Conservation (phyloP, 1,140 invertebrate species). For the Oscheius sp. region DNA sequence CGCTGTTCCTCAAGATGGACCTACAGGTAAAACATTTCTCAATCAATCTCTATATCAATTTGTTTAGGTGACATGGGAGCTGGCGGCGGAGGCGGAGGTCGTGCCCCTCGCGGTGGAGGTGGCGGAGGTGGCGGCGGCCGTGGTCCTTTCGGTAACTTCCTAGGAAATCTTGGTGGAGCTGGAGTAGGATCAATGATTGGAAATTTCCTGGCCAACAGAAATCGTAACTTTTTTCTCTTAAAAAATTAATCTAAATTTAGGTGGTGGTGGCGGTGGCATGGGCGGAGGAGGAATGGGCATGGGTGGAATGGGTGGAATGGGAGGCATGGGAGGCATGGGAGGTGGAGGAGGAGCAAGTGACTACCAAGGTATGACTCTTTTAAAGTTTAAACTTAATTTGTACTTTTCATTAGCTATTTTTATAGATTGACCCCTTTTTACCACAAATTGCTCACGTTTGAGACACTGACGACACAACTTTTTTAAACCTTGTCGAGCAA, state of each 20-base stretch:
- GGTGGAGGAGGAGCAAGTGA: slow-evolving; percentile 13
- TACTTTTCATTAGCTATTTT: not conserved
- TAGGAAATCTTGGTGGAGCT: slow-evolving; percentile 32
- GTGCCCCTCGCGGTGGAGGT: slow-evolving; percentile 20
- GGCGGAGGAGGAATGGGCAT: slow-evolving; percentile 25
- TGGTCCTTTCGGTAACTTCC: slow-evolving; percentile 28
- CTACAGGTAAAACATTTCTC: not conserved
- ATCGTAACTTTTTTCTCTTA: no score
- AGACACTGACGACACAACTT: no score
- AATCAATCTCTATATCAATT: not conserved
- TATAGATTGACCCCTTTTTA: not conserved
- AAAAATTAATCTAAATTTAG: no score
- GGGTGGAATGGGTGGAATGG: not conserved
- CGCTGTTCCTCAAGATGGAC: not conserved
- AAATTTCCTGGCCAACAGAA: slow-evolving; percentile 22
- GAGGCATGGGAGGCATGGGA: slow-evolving; percentile 24
- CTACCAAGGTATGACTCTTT: slow-evolving; percentile 13
- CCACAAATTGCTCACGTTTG: no score
- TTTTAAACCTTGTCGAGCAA: no score
- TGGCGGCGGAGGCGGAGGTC: slow-evolving; percentile 12
- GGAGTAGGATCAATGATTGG: slow-evolving; percentile 36
- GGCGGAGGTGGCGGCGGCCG: slow-evolving; percentile 30
- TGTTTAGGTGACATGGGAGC: not conserved
- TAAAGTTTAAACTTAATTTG: not conserved
- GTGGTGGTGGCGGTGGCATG: slow-evolving; percentile 25